Evolutionary conservation across 1,140 invertebrate genomes (phyloP).

Genomic region (Thalassaphorura encarpata): DNA sequence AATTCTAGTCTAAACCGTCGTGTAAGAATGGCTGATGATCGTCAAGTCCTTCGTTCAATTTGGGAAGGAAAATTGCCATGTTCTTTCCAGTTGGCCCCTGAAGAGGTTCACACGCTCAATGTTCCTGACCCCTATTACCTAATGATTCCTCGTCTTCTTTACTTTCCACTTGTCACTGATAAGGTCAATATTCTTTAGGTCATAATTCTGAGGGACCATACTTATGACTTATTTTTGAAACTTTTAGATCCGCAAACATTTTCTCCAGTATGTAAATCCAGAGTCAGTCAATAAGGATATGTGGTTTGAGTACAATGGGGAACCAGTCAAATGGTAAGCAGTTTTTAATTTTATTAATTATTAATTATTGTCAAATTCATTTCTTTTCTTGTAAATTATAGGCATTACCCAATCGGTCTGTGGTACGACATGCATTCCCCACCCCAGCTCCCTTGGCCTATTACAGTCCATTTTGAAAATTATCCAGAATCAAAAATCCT

Average conservation of each 20-base stretch:
- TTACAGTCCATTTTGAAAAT: conserved; percentile 91
- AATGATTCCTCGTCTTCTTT: conserved; percentile 88
- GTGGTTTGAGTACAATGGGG: conserved; percentile 91
- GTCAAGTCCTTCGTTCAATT: conserved; percentile 83
- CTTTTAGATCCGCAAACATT: conserved; percentile 76
- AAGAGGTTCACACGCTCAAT: conserved; percentile 78
- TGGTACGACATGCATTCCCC: conserved; percentile 68
- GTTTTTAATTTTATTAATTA: background rate
- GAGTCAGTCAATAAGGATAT: conserved; percentile 77
- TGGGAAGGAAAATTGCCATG: conserved; percentile 92
- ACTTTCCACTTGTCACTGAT: conserved; percentile 91
- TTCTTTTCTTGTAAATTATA: conserved; percentile 35
- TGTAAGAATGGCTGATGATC: conserved; percentile 68
- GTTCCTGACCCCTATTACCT: conserved; percentile 85
- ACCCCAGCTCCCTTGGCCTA: conserved; percentile 72
- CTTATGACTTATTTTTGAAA: background rate
- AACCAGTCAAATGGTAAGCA: conserved; percentile 73
- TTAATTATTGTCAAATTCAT: background rate
- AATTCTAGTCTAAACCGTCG: too few species aligned
- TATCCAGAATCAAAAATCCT: conserved; percentile 72
- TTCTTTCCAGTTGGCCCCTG: conserved; percentile 73
- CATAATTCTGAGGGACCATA: background rate
- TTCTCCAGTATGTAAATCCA: conserved; percentile 66
- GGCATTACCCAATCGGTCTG: conserved; percentile 92
- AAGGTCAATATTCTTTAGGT: conserved; percentile 53